phyloP scores from a whole-genome alignment of 53 echinoderm and acorn worm species.

The Hippasteria phrygiana region DNA sequence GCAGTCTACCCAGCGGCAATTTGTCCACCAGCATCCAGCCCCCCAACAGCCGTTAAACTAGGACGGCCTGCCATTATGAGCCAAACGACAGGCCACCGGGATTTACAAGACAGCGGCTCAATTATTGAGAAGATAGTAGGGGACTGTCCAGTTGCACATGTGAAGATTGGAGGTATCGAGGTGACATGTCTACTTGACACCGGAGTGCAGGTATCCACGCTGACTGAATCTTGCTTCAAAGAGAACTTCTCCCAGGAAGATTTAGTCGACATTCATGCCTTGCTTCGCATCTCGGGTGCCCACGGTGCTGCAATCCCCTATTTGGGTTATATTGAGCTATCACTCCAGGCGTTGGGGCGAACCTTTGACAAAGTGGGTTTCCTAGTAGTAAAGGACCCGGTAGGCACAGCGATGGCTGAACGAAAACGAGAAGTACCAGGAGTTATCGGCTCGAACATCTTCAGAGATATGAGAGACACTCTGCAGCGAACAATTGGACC shows the following conservation, averaged over 20 bases:
- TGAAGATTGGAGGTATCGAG: conserved; percentile 27
- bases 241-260: conserved; percentile 57
- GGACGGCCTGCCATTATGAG: conserved; percentile 64
- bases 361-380: conserved; percentile 49
- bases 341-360: too few relatives aligned
- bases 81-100: conserved; percentile 61
- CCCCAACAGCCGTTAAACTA: conserved; percentile 58
- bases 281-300: conserved; percentile 61
- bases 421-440: conserved; percentile 68
- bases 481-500: conserved; percentile 39
- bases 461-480: conserved; percentile 55
- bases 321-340: too few relatives aligned
- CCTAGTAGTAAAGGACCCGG: conserved; percentile 43
- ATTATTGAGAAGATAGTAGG: conserved; percentile 65
- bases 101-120: conserved; percentile 42
- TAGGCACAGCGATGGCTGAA: conserved; percentile 59
- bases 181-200: conserved; percentile 71
- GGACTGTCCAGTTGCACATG: conserved; percentile 53
- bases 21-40: neutral
- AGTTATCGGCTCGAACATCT: conserved; percentile 69
- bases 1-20: conserved; percentile 8
- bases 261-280: conserved; percentile 55
- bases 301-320: conserved; percentile 45
- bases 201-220: conserved; percentile 71
- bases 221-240: conserved; percentile 60